Evolutionary conservation across 2,797 vertebrate species (phyloP), one percentile per base, ranked within the genome.

Genomic region (Zenarchopterus dispar): DNA sequence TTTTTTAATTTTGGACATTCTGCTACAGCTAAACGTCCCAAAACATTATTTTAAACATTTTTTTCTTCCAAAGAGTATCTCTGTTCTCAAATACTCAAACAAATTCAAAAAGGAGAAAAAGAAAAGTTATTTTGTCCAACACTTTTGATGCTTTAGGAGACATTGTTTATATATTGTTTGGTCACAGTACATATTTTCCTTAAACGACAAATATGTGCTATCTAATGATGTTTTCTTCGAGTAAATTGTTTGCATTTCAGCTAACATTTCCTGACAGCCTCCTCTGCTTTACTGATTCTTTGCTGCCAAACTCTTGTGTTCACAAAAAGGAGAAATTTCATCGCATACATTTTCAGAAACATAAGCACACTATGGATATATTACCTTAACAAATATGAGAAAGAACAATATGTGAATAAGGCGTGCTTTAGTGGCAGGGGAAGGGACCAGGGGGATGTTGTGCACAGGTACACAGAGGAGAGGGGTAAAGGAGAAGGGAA

Each of bases 211-310:
- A 65, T 64, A 53, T 70, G 56, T 80, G 36, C 64, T 52, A 58
- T 80, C 52, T 81, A 72, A 78, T 84, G 62, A 76, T 81, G 67
- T 82, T 88, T 85, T 67, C 75, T 71, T 68, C 75, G 74, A 61
- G 63, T 65, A 81, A 87, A 89, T 79, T 69, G 71, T 44, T 78
- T 73, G 53, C 63, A 77, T 75, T 86, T 78, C 28, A 2, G 62
- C 75, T 69, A 75, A 54, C 67, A 17, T 79, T 73, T 84, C 71
- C 75, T 46, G 60, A 65, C 74, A 73, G 68, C 8, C 53, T 56
- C 36, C 53, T 56, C 41, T 9, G 48, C 60, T 58, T 16, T 60
- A 69, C 74, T 64, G 70, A 82, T 10, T n/a, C 9, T 1, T 2
- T 0, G 23, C 66, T 66, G 70, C 33, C 70, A 71, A 71, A 63